These are phyloP conservation scores for Rhagophthalmus giganteus DNA, from an alignment of 2,888 invertebrate species.

Conservation along the genomic window DNA sequence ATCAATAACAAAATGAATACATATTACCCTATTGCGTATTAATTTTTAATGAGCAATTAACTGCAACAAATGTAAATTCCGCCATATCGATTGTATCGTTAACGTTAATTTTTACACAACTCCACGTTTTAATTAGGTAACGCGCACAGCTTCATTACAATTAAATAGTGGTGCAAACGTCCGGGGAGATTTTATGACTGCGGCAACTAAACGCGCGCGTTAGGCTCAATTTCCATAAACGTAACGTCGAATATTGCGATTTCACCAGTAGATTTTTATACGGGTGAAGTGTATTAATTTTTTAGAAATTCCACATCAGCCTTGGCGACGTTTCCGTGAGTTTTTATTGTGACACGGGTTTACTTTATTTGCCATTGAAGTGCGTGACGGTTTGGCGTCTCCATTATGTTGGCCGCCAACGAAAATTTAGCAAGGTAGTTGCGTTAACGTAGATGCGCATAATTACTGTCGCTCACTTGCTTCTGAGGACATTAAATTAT, in stretches of 20 bases:
- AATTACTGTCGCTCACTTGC: constrained; percentile 21
- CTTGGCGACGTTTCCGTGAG: constrained; percentile 9
- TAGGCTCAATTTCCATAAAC: too few relatives aligned
- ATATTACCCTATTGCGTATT: too few relatives aligned
- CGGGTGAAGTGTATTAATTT: constrained; percentile 9
- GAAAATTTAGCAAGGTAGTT: constrained; percentile 12
- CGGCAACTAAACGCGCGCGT: too few relatives aligned
- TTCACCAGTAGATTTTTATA: not conserved
- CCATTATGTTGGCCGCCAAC: constrained; percentile 16
- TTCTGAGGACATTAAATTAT: constrained; percentile 12
- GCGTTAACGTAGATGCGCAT: constrained; percentile 13
- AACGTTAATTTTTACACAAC: not conserved
- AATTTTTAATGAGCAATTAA: too few relatives aligned
- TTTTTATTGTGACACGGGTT: constrained; percentile 20
- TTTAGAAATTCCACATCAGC: constrained; percentile 11
- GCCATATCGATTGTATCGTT: not conserved
- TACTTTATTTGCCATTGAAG: constrained; percentile 11
- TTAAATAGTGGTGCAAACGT: too few relatives aligned
- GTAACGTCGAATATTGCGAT: too few relatives aligned
- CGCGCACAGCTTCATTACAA: too few relatives aligned
- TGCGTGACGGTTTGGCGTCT: constrained; percentile 20
- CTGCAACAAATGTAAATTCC: too few relatives aligned
- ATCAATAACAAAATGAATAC: too few relatives aligned
- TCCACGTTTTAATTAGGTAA: too few relatives aligned
- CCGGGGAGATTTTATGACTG: too few relatives aligned